Conservation (phyloP, 2,797 vertebrate species). For the Lacerta agilis region DNA sequence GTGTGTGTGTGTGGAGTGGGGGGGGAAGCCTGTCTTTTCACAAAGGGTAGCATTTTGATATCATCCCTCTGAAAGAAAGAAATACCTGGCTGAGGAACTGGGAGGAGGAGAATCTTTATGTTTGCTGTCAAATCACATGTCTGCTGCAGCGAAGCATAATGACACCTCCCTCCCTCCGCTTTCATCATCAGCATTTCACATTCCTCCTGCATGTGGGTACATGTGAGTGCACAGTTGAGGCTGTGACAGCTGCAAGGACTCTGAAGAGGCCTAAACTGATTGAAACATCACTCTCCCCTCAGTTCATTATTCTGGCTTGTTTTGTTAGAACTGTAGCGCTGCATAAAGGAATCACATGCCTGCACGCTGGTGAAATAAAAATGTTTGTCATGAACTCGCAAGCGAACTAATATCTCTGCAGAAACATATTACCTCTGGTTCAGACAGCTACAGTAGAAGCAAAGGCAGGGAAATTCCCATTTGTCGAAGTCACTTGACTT, state of each 20-base stretch:
- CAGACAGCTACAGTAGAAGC: background rate
- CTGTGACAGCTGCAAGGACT: conserved; percentile 14
- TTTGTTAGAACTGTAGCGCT: background rate
- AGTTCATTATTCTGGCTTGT: background rate
- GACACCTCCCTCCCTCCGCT: background rate
- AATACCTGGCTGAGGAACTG: accelerated
- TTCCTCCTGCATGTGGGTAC: background rate
- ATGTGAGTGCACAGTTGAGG: background rate
- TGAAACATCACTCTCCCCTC: background rate
- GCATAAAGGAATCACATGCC: background rate
- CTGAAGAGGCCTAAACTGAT: background rate
- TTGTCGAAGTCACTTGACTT: background rate
- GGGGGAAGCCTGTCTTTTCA: background rate
- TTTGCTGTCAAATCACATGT: background rate
- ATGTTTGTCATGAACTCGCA: background rate
- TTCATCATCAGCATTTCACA: background rate
- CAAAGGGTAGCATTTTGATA: background rate
- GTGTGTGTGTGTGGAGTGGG: no score
- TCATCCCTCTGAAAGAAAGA: background rate
- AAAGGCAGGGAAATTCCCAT: background rate
- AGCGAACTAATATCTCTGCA: background rate
- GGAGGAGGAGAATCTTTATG: background rate
- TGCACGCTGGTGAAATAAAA: background rate
- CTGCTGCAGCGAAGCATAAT: background rate
- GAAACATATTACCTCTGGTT: background rate